phyloP scores from a whole-genome alignment of 2,888 invertebrate genomes.

The Serrognathus titanus region DNA sequence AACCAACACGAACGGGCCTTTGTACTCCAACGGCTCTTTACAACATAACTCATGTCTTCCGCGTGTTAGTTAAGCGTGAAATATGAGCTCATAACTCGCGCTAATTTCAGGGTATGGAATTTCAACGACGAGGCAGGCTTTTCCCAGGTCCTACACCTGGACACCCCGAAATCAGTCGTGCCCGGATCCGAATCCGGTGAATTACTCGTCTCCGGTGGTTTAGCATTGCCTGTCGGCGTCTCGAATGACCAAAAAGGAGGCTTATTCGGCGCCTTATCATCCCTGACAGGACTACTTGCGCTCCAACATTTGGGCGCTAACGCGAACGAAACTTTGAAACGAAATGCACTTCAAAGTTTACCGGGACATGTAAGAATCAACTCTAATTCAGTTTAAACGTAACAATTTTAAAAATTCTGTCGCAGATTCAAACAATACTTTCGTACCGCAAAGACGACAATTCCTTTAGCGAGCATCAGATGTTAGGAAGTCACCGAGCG shows the following conservation, averaged over 20 bases:
- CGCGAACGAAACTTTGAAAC: slow-evolving; percentile 54
- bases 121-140: slow-evolving; percentile 69
- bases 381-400: background rate
- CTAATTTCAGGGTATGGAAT: slow-evolving; percentile 60
- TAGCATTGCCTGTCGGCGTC: slow-evolving; percentile 53
- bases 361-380: slow-evolving; percentile 53
- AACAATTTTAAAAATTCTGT: slow-evolving; percentile 10
- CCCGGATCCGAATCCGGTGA: slow-evolving; percentile 64
- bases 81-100: background rate
- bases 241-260: slow-evolving; percentile 30
- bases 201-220: slow-evolving; percentile 59
- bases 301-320: slow-evolving; percentile 49
- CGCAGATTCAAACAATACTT: slow-evolving; percentile 59
- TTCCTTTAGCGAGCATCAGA: slow-evolving; percentile 65
- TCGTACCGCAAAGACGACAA: slow-evolving; percentile 63
- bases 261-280: slow-evolving; percentile 55
- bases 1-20: too few relatives aligned
- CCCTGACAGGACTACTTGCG: slow-evolving; percentile 57
- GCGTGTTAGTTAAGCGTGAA: too few relatives aligned
- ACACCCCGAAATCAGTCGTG: slow-evolving; percentile 61
- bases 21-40: too few relatives aligned
- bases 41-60: too few relatives aligned
- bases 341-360: slow-evolving; percentile 52
- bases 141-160: slow-evolving; percentile 64
- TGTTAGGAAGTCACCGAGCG: slow-evolving; percentile 58